Evolutionary conservation across 2,113 vertebrate species (phyloP).

Genomic region (Stegostoma tigrinum): DNA sequence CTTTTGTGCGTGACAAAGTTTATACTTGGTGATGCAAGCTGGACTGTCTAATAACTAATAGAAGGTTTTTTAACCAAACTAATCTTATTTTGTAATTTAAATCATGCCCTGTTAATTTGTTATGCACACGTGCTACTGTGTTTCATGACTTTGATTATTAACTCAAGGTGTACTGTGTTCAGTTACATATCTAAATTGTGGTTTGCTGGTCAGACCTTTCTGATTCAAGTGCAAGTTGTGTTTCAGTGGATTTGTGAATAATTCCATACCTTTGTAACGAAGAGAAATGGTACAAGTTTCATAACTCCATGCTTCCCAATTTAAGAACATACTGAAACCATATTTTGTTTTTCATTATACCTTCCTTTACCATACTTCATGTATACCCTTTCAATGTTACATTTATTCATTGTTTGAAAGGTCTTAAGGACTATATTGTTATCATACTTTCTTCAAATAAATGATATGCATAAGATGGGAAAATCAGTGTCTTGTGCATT

Average conservation of each 20-base stretch:
- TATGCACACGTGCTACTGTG: neutral
- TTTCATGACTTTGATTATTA: neutral
- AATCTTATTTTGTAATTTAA: neutral
- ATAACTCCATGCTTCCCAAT: neutral
- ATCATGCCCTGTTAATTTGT: neutral
- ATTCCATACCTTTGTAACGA: neutral
- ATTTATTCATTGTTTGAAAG: neutral
- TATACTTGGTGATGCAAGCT: neutral
- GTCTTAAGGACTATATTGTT: neutral
- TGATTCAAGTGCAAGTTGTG: neutral
- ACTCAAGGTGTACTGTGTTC: neutral
- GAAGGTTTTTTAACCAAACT: neutral
- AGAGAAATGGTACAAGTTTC: neutral
- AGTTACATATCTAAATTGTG: neutral
- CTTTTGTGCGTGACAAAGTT: neutral
- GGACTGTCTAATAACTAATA: neutral
- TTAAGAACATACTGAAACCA: neutral
- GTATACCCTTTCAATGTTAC: neutral
- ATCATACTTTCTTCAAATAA: neutral
- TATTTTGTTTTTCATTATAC: neutral
- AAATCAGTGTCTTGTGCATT: neutral
- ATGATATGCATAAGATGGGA: neutral
- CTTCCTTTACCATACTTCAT: neutral
- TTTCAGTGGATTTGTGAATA: constrained; percentile 3
- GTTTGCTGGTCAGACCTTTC: constrained; percentile 6